Evolutionary conservation across 35 echinoderm and acorn worm genomes (phyloP), one percentile per base, ranked within the genome.

Genomic region (Antedon bifida): DNA sequence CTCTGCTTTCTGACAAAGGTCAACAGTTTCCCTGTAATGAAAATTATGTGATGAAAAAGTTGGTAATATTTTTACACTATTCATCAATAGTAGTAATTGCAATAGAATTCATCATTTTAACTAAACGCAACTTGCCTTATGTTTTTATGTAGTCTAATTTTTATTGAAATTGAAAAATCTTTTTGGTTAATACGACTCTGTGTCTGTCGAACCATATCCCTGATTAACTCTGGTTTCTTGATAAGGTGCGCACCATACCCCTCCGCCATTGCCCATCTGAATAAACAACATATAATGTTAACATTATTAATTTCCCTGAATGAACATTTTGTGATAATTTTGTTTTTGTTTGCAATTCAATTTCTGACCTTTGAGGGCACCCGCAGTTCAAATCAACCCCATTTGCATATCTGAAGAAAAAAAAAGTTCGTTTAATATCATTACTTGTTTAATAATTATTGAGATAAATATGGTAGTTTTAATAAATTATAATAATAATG

Each of bases 311-410:
- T 13, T 28, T 30, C 4, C 23, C 23, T 34, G 33, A 79, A 34
- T 32, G 33, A 79, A 29, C 12, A 23, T 32, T 30, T 79, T 28
- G 36, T 79, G 78, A 11, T 1, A 34, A 82, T 33, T 3, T 36
- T 51, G 29, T 32, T 23, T 39, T 13, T 82, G 10, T 82, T 82
- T 38, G 19, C 36, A 78, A 78, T 78, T 30, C 12, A 16, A 26
- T 32, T 26, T 31, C 75, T 73, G 78, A 92, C 87, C 87, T 85
- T 76, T 96, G 93, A 80, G 93, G 93, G 80, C 93, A 96, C 32
- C 93, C 93, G 87, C 93, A 96, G 73, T 96, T 96, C 4, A 96
- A 82, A 86, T 96, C 93, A 30, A 96, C 89, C 29, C 93, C 93
- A 84, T 96, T 86, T 30, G 87, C 80, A 84, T 91, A 88, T 39